Base-by-base conservation (phyloP, 2,797 vertebrate species). In the Hippopotamyrus pictus region DNA sequence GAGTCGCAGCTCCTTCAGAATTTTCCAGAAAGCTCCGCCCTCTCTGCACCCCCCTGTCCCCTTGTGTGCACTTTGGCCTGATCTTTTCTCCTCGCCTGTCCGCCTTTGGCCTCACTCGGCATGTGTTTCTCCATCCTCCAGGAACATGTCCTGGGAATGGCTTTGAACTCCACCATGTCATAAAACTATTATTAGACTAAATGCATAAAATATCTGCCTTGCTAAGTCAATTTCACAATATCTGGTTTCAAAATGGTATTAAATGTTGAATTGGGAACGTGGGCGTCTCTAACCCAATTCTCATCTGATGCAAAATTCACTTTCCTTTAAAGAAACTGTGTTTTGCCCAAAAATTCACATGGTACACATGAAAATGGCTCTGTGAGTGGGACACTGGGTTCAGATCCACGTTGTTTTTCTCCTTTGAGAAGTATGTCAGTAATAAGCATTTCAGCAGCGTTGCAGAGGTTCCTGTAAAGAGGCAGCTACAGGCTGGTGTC, bases 151-250 rank as follows among this genome's bases (percentile, higher is more conserved):
- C 73, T 76, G 69, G 69, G 73, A 88, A 53, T 37, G 62, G 19
- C 65, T 82, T 82, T 88, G 88, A 88, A 88, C 73, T 88, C 69
- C 88, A 53, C 65, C 50, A 57, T 51, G 73, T 73, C 50, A 44
- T 88, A 88, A 82, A 88, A 82, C 50, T 86, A 86, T 88, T 88
- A 88, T 82, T 88, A 79, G 50, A 25, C 50, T 53, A 44, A 88
- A 88, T 37, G 50, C 88, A 88, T 82, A 53, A 88, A 82, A 59
- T 33, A 57, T 86, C 85, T 57, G 51, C 53, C 51, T 86, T 57
- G 51, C 85, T 33, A 86, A 57, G 85, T 86, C 85, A 86, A 57
- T 86, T 86, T 54, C 85, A 86, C 50, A 86, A 59, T 86, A 86
- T 86, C 53, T 86, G 85, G 85, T 57, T 86, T 86, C 85, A 86